Percentiles rank a stretch among this genome's conserved stretches.
phyloP scores from a whole-genome alignment of 2,113 vertebrate species.

The Callospermophilus lateralis region DNA sequence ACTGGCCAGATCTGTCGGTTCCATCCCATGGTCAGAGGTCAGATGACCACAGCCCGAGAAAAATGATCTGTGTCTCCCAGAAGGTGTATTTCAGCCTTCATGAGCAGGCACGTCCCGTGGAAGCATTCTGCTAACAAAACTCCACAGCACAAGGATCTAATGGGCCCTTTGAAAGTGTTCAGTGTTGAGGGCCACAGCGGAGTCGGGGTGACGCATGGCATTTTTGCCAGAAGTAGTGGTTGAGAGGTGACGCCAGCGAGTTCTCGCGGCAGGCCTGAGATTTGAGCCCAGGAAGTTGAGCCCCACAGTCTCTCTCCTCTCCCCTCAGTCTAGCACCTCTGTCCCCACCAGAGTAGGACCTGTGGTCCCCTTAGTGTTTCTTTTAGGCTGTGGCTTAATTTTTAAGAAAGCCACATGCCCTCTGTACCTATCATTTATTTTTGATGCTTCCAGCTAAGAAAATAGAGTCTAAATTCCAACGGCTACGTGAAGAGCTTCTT shows the following conservation, averaged over 20 bases:
- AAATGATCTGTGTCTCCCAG: not conserved
- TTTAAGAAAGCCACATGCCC: not conserved
- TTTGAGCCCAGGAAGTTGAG: not conserved
- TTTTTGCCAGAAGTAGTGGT: no score
- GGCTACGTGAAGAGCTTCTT: not conserved
- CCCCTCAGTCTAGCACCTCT: not conserved
- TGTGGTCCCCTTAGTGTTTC: not conserved
- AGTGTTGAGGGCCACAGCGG: no score
- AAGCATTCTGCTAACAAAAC: conserved; percentile 58
- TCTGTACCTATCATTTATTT: not conserved
- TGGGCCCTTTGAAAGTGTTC: conserved; percentile 57
- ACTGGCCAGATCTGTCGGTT: not conserved
- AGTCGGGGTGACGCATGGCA: no score
- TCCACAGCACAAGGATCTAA: conserved; percentile 36
- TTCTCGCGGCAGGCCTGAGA: no score
- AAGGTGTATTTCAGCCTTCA: not conserved
- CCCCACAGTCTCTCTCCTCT: no score
- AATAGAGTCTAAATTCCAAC: not conserved
- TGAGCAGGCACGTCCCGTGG: not conserved
- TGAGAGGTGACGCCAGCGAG: no score
- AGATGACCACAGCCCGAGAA: not conserved
- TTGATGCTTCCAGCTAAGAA: conserved; percentile 18
- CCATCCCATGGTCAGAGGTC: not conserved
- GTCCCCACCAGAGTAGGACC: no score
- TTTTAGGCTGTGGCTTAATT: not conserved